Conservation (phyloP, 2,113 vertebrate species). For the Gallinago undulata region DNA sequence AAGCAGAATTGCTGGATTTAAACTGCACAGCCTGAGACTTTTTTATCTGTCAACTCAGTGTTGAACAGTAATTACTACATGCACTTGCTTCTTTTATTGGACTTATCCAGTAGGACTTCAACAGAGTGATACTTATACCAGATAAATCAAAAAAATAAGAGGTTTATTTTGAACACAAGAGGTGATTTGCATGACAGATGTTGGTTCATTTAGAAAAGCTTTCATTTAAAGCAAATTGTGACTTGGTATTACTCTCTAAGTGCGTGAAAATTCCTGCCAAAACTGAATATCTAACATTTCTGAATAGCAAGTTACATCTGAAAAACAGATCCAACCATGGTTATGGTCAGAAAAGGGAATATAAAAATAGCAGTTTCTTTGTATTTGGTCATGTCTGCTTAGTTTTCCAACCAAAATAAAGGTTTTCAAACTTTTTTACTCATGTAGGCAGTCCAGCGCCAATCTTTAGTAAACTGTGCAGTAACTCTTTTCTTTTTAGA, state of each 20-base stretch:
- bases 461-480: constrained; percentile 19
- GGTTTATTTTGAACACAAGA: not conserved
- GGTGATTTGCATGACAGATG: not conserved
- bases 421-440: not conserved
- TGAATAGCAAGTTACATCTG: constrained; percentile 32
- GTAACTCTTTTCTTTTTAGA: not conserved
- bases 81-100: not conserved
- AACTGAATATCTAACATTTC: constrained; percentile 13
- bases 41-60: not conserved
- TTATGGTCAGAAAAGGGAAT: constrained; percentile 34
- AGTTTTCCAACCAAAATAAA: constrained; percentile 65
- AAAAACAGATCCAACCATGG: constrained; percentile 32
- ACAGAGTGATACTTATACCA: not conserved
- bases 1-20: not conserved
- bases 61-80: not conserved
- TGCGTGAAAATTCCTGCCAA: not conserved
- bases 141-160: not conserved
- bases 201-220: not conserved
- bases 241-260: not conserved
- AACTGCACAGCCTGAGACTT: not conserved
- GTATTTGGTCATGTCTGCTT: constrained; percentile 64
- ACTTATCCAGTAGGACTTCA: not conserved
- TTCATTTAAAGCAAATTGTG: not conserved
- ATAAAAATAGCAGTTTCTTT: constrained; percentile 26
- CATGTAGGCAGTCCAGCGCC: not conserved